Evolutionary conservation across 2,797 vertebrate genomes (phyloP), one percentile per base, ranked within the genome.

Genomic region (Coccyzus lansbergi): DNA sequence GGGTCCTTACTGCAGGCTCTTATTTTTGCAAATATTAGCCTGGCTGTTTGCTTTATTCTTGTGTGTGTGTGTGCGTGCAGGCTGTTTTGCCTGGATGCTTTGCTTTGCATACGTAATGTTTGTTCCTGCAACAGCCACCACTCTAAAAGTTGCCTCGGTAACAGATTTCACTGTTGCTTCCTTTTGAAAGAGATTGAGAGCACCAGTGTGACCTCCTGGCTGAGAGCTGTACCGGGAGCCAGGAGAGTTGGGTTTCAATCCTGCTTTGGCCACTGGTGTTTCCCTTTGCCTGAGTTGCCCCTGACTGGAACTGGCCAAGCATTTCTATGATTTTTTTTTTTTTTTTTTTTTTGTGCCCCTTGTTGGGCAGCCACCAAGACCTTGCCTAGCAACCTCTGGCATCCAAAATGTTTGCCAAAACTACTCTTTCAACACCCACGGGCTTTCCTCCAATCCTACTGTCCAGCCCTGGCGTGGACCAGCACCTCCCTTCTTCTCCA

Each of bases 391-490:
- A 90, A 78, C 59, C 34, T 55, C n/a, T 1, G 2, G 21, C 86
- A 62, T 7, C 69, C 59, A 26, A 42, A 46, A 22, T 2, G 1
- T 49, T 87, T 83, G 40, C 33, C 33, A 21, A 2, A 52, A 74
- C 56, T 12, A 31, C 69, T 70, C n/a, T 18, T 72, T 20, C 26
- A 19, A 13, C 2, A 5, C 24, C 36, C 42, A 6, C 17, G 70
- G 48, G 22, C 51, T 82, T 79, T 79, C 51, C 42, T 88, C 48
- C 31, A 9, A 3, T 19, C 34, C 84, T 6, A 4, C 36, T 56
- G 24, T 7, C 15, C 33, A 25, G 12, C 12, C 28, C n/a, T 53
- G 79, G 33, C 16, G 28, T 0, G 0, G 1, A 22, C 3, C 21
- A 11, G 46, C 18, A 16, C 15, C 55, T 56, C 46, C 12, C 33